Percentiles rank a stretch among this genome's conserved stretches.
These are phyloP conservation scores for Acholoe squamosa DNA, from an alignment of 2,888 invertebrate genomes.

Conservation along the genomic window DNA sequence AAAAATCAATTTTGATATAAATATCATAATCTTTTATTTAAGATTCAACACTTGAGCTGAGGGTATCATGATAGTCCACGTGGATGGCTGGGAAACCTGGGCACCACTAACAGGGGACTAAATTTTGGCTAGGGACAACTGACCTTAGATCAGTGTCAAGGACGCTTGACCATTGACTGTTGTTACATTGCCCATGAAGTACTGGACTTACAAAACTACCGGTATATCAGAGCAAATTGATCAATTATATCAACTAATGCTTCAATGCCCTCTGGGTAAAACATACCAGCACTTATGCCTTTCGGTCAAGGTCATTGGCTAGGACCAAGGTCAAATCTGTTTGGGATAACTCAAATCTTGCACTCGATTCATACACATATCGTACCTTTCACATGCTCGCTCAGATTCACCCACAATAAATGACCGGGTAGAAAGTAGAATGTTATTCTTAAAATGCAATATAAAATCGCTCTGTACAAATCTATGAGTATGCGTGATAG, in stretches of 20 bases:
- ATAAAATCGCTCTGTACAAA: slow-evolving; percentile 46
- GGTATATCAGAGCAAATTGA: too few relatives aligned
- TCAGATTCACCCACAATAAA: background rate
- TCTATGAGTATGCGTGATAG: background rate
- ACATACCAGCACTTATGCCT: background rate
- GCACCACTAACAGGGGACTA: background rate
- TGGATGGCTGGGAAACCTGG: background rate
- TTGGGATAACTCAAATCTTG: background rate
- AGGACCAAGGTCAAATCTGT: background rate
- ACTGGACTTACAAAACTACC: too few relatives aligned
- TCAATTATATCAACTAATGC: too few relatives aligned
- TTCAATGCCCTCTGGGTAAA: background rate
- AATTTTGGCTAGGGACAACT: too few relatives aligned
- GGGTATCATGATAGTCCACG: too few relatives aligned
- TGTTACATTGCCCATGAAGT: too few relatives aligned
- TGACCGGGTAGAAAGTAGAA: slow-evolving; percentile 36
- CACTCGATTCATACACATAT: background rate
- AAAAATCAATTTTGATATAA: too few relatives aligned
- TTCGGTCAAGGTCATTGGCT: background rate
- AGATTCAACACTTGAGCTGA: too few relatives aligned
- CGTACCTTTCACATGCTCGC: background rate
- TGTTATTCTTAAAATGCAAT: slow-evolving; percentile 53
- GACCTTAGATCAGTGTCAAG: too few relatives aligned
- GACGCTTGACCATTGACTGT: too few relatives aligned
- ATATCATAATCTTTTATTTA: too few relatives aligned